Evolutionary conservation across 2,113 vertebrate species (phyloP).

Genomic region (Ivindomyrus marchei): DNA sequence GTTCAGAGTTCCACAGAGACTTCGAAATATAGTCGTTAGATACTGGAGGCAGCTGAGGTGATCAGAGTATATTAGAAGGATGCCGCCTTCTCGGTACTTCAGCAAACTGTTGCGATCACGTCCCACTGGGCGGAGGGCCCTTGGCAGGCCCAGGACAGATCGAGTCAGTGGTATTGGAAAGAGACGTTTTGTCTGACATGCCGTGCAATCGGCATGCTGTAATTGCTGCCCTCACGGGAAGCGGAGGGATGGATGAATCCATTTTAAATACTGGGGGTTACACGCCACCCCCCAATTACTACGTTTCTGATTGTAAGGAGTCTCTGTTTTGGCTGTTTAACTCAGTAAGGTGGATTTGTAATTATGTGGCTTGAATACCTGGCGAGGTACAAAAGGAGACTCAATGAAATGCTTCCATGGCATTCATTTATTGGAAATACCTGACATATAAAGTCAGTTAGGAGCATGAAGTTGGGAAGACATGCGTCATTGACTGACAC

Average conservation of each 20-base stretch:
- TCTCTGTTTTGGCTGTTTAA: neutral
- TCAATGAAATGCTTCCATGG: neutral
- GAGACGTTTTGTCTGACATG: neutral
- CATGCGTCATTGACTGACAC: neutral
- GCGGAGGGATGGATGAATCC: neutral
- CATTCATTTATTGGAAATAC: neutral
- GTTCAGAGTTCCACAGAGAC: neutral
- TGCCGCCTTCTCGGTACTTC: neutral
- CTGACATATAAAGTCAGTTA: neutral
- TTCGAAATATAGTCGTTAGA: neutral
- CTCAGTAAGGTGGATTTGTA: neutral
- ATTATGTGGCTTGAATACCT: neutral
- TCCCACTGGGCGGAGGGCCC: neutral
- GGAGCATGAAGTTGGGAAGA: neutral
- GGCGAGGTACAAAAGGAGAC: neutral
- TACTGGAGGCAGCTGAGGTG: neutral
- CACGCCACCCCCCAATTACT: neutral
- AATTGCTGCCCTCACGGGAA: neutral
- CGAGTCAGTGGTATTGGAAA: neutral
- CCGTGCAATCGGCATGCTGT: neutral
- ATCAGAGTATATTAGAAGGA: neutral
- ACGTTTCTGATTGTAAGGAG: neutral
- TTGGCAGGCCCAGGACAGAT: neutral
- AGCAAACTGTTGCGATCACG: neutral
- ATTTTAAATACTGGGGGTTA: neutral